These are phyloP conservation scores for Acanthurus tractus DNA, from an alignment of 2,797 vertebrate species.

Conservation along the genomic window DNA sequence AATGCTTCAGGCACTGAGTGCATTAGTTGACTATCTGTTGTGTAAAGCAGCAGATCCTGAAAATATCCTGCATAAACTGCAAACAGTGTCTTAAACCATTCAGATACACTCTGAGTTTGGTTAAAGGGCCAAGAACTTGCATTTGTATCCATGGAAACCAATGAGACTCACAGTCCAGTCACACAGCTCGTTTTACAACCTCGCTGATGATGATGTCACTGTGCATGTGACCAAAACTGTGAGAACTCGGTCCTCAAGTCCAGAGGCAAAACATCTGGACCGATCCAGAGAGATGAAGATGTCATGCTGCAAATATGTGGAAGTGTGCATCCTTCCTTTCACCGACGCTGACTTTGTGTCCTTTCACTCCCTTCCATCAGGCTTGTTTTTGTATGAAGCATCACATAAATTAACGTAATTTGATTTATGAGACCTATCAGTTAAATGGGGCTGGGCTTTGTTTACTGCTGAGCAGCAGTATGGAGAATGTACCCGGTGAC, in stretches of 20 bases:
- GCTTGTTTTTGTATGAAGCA: slow-evolving; percentile 13
- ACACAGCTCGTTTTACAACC: neutral
- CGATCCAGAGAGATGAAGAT: neutral
- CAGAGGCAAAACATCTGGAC: neutral
- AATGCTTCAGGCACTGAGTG: neutral
- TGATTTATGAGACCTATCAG: slow-evolving; percentile 38
- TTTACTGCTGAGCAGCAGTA: slow-evolving; percentile 22
- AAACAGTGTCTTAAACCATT: neutral
- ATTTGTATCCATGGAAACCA: neutral
- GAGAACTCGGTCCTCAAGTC: neutral
- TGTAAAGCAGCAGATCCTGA: neutral
- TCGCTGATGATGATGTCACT: too few species aligned
- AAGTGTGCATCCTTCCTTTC: neutral
- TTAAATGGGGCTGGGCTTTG: slow-evolving; percentile 10
- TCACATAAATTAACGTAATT: slow-evolving; percentile 3
- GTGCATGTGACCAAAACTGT: neutral
- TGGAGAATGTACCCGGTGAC: neutral
- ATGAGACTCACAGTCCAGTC: neutral
- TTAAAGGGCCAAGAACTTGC: neutral
- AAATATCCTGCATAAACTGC: neutral
- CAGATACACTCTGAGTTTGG: neutral
- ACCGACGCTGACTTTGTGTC: slow-evolving; percentile 2
- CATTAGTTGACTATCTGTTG: neutral
- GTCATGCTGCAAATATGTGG: neutral
- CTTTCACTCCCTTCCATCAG: neutral